Percentiles rank a stretch among this genome's conserved stretches.
These are phyloP conservation scores for Paratilapia polleni DNA, from an alignment of 2,113 vertebrate species.

Conservation along the genomic window DNA sequence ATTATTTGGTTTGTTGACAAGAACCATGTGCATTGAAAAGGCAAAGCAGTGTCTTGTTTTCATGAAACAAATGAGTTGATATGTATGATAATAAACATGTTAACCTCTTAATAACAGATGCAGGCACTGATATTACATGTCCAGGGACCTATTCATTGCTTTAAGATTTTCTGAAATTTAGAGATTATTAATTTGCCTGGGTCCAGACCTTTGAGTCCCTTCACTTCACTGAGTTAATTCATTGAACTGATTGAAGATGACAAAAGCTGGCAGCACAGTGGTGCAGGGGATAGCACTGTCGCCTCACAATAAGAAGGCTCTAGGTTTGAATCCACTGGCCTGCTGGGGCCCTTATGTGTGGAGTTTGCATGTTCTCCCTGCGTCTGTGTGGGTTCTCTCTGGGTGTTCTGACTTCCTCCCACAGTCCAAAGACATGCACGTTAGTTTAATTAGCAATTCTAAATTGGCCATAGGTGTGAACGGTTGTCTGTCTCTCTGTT, in stretches of 20 bases:
- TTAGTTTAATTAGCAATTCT: background rate
- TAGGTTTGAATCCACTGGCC: background rate
- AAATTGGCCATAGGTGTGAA: background rate
- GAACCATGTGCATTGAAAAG: rapidly evolving
- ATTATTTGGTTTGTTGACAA: background rate
- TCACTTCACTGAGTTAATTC: background rate
- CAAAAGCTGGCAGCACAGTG: background rate
- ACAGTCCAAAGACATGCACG: background rate
- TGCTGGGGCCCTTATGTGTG: background rate
- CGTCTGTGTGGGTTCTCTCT: background rate
- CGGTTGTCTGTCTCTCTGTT: background rate
- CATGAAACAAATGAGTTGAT: background rate
- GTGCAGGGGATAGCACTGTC: background rate
- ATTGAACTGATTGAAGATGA: background rate
- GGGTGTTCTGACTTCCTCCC: background rate
- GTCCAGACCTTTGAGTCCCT: background rate
- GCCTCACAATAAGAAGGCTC: background rate
- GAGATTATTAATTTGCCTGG: background rate
- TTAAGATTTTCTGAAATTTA: background rate
- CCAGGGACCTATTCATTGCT: background rate
- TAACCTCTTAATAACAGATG: background rate
- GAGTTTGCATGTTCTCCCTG: background rate
- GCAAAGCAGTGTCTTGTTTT: background rate
- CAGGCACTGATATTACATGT: background rate
- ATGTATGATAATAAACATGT: background rate